A percentile compares a stretch with the other conserved stretches of the same genome.
phyloP scores from a whole-genome alignment of 1,140 invertebrate species.

The Aphaenogaster rudis region DNA sequence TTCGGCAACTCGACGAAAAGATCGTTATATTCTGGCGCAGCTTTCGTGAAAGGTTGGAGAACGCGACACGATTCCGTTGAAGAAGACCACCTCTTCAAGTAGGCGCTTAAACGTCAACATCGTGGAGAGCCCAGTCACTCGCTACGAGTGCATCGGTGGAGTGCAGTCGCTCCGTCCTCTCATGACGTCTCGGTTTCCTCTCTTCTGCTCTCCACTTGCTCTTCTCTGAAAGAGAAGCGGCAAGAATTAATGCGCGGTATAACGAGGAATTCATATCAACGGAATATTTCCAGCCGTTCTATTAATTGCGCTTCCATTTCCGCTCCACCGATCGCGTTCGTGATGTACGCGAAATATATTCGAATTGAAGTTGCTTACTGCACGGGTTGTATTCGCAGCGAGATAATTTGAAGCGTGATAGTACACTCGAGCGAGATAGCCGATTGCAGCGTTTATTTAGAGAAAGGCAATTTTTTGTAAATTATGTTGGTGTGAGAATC shows the following conservation, averaged over 20 bases:
- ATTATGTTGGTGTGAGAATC: conserved; percentile 3
- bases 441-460: conserved; percentile 18
- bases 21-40: conserved; percentile 48
- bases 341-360: conserved; percentile 36
- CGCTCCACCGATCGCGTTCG: conserved; percentile 32
- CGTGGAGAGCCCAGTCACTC: conserved; percentile 51
- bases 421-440: neutral
- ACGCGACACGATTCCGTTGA: conserved; percentile 58
- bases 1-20: conserved; percentile 38
- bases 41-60: conserved; percentile 50
- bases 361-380: conserved; percentile 19
- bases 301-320: conserved; percentile 64
- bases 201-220: neutral
- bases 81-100: conserved; percentile 58
- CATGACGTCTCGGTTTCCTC: conserved; percentile 44
- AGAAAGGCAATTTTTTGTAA: conserved; percentile 9
- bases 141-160: conserved; percentile 34
- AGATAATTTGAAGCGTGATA: conserved; percentile 26
- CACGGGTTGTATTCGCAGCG: neutral
- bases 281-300: conserved; percentile 71
- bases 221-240: conserved; percentile 38
- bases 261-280: conserved; percentile 71
- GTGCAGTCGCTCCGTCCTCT: conserved; percentile 59
- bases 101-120: conserved; percentile 54
- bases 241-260: conserved; percentile 71